These are phyloP conservation scores for Sardina pilchardus DNA, from an alignment of 2,113 vertebrate species.

Conservation along the genomic window DNA sequence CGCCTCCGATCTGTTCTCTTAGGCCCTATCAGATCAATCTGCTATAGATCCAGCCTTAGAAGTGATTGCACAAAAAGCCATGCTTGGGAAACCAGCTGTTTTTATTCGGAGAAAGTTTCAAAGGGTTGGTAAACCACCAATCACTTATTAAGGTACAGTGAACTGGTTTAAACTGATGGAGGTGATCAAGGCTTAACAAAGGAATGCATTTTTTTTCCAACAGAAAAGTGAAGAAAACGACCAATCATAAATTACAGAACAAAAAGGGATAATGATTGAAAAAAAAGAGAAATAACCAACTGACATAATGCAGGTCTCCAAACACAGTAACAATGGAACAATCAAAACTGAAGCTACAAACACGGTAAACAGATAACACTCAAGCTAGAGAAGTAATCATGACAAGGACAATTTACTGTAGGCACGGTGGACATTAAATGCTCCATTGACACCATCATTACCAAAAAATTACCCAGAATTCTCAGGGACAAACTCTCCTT, in stretches of 20 bases:
- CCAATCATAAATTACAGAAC: not conserved
- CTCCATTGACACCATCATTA: not conserved
- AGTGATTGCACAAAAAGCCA: conserved; percentile 34
- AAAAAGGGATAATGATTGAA: not conserved
- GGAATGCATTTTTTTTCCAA: not conserved
- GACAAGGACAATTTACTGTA: not conserved
- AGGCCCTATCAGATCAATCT: conserved; percentile 41
- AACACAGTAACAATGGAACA: too few relatives aligned
- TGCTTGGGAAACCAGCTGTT: conserved; percentile 17
- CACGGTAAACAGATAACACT: not conserved
- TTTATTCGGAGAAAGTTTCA: not conserved
- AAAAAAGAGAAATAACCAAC: not conserved
- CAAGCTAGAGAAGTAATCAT: not conserved
- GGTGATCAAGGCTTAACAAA: not conserved
- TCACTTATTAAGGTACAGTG: not conserved
- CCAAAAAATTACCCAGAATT: not conserved
- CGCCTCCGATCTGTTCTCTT: conserved; percentile 16
- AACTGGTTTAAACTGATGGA: not conserved
- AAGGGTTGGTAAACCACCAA: not conserved
- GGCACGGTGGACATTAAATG: not conserved
- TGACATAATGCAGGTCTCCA: not conserved
- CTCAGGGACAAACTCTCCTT: not conserved
- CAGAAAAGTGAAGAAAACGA: not conserved
- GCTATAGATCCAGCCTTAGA: conserved; percentile 23
- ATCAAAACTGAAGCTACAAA: not conserved